Evolutionary conservation across 2,113 vertebrate genomes (phyloP), one percentile per base, ranked within the genome.

Genomic region (Mastomys natalensis): DNA sequence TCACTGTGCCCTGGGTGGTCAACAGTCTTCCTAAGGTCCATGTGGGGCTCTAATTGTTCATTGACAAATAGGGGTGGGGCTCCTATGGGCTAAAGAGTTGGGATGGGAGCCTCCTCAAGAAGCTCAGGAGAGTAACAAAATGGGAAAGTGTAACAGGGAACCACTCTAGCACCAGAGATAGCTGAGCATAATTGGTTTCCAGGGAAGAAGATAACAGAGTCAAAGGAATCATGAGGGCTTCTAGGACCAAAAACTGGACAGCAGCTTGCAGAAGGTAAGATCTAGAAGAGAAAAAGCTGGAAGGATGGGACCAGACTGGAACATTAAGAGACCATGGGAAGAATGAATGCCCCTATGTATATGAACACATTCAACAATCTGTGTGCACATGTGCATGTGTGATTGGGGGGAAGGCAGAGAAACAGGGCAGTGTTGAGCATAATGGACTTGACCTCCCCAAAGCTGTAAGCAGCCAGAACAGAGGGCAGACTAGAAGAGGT

Each of bases 11-110:
- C 55, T 9, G 19, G 9, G 90, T 17, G 10, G 15, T 48, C 53
- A 21, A 78, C 2, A 43, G 15, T 15, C 5, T 22, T 34, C 62
- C 40, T 17, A 58, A 55, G 12, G 48, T 60, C 68, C 16, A 45
- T n/a, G 40, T 10, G 1, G 26, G 48, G 53, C 62, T 70, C n/a
- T 15, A 3, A 53, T 45, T 53, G n/a, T 29, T 87, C 60, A 31
- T 13, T 73, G 37, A 72, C 91, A 62, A 11, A 6, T 37, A 4
- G 11, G 45, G 76, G 29, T 1, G 7, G n/a, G 29, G 29, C 0
- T 3, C 29, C 68, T 43, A 9, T 5, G 1, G 15, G 34, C 6
- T 26, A 0, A 0, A 7, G 4, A 26, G 31, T 8, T 15, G 37
- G 13, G 74, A 22, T 7, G 70, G 48, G 48, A 62, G 34, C 37